These are phyloP conservation scores for Liodrosophila aerea DNA, from an alignment of 2,888 invertebrate species.

Conservation along the genomic window DNA sequence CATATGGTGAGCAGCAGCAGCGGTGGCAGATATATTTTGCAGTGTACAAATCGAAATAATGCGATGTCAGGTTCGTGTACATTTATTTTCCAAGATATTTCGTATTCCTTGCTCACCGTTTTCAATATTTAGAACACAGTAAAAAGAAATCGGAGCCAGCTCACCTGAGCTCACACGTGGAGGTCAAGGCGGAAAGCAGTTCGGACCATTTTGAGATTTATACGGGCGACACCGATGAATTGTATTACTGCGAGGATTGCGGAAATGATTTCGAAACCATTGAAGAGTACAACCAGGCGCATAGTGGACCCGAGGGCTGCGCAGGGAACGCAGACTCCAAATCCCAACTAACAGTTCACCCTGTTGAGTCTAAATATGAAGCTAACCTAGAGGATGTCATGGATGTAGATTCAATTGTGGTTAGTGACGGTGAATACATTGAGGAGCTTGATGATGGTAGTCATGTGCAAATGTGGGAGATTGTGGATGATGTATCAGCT, in stretches of 20 bases:
- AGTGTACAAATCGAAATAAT: constrained; percentile 19
- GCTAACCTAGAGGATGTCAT: constrained; percentile 7
- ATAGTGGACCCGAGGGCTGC: constrained; percentile 29
- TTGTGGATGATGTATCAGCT: constrained; percentile 26
- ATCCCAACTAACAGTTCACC: constrained; percentile 19
- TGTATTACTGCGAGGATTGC: constrained; percentile 52
- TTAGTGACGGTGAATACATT: constrained; percentile 24
- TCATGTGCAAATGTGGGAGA: constrained; percentile 54
- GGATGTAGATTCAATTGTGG: constrained; percentile 19
- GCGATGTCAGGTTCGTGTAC: constrained; percentile 54
- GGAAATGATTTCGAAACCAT: constrained; percentile 39
- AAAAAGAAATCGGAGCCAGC: constrained; percentile 1
- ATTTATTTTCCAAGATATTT: background rate
- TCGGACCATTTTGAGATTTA: constrained; percentile 47
- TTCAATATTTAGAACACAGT: constrained; percentile 9
- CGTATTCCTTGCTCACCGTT: background rate
- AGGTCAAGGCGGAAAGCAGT: constrained; percentile 13
- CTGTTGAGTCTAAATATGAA: constrained; percentile 35
- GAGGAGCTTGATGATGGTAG: constrained; percentile 34
- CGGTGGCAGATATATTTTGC: background rate
- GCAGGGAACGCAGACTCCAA: constrained; percentile 10
- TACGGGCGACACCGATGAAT: constrained; percentile 33
- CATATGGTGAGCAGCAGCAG: too few relatives aligned
- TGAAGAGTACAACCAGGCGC: constrained; percentile 41
- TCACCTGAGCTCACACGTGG: constrained; percentile 36